Evolutionary conservation across 1,140 invertebrate genomes (phyloP).

Genomic region (Atta colombica): DNA sequence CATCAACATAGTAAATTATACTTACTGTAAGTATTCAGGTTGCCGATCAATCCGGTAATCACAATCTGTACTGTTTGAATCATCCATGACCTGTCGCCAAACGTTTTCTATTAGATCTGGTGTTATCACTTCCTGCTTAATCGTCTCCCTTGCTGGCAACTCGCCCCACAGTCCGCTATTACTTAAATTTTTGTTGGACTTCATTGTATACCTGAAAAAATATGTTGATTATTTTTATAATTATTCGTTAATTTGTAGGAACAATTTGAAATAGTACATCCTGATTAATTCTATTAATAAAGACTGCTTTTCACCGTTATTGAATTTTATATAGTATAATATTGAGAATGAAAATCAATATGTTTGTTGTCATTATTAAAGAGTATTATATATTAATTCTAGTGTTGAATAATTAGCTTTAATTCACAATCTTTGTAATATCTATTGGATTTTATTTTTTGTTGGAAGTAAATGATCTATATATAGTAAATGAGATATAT

Average conservation of each 20-base stretch:
- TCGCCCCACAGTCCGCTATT: conserved; percentile 82
- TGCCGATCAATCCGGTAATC: conserved; percentile 83
- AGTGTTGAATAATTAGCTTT: no score
- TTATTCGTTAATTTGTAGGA: neutral
- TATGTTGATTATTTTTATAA: neutral
- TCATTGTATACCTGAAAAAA: conserved; percentile 75
- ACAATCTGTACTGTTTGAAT: conserved; percentile 80
- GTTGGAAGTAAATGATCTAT: neutral
- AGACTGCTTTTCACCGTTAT: no score
- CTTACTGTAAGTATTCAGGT: conserved; percentile 83
- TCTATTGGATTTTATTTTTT: neutral
- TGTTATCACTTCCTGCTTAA: conserved; percentile 85
- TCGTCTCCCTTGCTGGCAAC: conserved; percentile 81
- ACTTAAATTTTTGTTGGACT: conserved; percentile 79
- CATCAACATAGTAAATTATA: conserved; percentile 27
- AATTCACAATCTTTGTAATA: no score
- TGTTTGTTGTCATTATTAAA: no score
- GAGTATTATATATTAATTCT: no score
- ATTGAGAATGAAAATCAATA: no score
- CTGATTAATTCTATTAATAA: neutral
- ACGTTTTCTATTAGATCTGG: conserved; percentile 85
- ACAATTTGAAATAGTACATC: neutral
- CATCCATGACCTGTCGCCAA: conserved; percentile 85
- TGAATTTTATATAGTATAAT: no score
- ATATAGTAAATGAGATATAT: no score